Evolutionary conservation across 2,888 invertebrate species (phyloP).

Genomic region (Pyrocoelia pectoralis): DNA sequence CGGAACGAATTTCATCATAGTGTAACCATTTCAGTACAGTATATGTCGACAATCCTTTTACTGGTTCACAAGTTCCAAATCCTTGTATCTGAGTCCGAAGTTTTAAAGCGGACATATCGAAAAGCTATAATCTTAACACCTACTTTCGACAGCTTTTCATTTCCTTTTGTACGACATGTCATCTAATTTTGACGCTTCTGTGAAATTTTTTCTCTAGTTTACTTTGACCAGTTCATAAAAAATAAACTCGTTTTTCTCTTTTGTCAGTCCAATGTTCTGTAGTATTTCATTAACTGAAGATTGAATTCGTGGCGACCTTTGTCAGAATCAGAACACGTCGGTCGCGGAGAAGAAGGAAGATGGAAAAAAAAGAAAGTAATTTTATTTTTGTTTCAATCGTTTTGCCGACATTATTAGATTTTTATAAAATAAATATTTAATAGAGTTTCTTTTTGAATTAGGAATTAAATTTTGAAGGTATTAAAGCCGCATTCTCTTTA

Average conservation of each 20-base stretch:
- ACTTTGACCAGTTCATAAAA: conserved; percentile 23
- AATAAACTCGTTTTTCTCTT: conserved; percentile 25
- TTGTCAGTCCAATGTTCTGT: conserved; percentile 24
- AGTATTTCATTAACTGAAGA: conserved; percentile 34
- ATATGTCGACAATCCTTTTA: conserved; percentile 27
- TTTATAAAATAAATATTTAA: conserved; percentile 18
- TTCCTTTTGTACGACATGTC: conserved; percentile 26
- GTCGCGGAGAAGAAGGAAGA: too few species aligned
- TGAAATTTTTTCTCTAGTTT: conserved; percentile 14
- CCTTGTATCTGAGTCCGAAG: conserved; percentile 19
- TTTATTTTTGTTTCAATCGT: conserved; percentile 36
- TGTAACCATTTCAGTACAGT: background rate
- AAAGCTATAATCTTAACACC: conserved; percentile 33
- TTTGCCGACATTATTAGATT: conserved; percentile 25
- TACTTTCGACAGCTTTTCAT: conserved; percentile 30
- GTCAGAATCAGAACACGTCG: conserved; percentile 14
- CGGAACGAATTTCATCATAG: background rate
- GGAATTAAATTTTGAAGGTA: conserved; percentile 6
- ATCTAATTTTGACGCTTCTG: conserved; percentile 8
- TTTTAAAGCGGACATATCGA: conserved; percentile 31
- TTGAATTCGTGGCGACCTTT: conserved; percentile 29
- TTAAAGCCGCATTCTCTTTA: conserved; percentile 15
- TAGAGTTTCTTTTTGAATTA: conserved; percentile 16
- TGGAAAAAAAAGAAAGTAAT: conserved; percentile 23
- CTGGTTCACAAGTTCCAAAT: conserved; percentile 14